Percentiles rank a stretch among this genome's conserved stretches.
Evolutionary conservation across 1,140 invertebrate species (phyloP).

Genomic region (Aphelenchoides fujianensis): DNA sequence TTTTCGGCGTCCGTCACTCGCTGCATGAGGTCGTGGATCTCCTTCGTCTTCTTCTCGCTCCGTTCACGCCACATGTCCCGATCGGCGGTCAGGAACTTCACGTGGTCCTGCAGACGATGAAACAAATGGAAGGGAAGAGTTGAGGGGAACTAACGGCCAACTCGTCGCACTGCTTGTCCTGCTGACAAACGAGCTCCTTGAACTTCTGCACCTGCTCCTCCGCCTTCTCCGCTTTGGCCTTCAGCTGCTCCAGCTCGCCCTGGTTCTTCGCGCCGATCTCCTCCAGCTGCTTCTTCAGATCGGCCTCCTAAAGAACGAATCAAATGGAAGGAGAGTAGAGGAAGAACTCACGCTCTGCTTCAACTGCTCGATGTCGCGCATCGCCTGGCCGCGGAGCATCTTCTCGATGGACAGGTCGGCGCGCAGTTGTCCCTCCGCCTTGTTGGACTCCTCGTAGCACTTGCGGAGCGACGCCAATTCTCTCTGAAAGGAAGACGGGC

Average conservation of each 20-base stretch:
- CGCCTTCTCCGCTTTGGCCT: no score
- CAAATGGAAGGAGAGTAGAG: background rate
- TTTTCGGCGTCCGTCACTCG: background rate
- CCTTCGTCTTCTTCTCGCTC: background rate
- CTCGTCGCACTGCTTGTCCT: no score
- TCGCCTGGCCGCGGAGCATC: background rate
- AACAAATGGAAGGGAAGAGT: no score
- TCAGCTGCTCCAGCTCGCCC: no score
- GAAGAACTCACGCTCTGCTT: background rate
- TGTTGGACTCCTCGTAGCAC: background rate
- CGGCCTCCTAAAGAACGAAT: background rate
- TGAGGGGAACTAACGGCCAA: no score
- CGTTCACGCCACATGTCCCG: background rate
- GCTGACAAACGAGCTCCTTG: no score
- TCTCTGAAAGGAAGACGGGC: no score
- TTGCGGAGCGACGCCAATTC: background rate
- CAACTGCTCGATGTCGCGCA: constrained; percentile 1
- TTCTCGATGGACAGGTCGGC: constrained; percentile 4
- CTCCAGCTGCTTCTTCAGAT: no score
- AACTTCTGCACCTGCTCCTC: no score
- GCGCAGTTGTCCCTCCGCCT: background rate
- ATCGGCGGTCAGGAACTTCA: background rate
- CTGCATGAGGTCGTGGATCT: background rate
- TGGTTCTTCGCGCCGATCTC: no score
- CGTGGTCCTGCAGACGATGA: background rate